phyloP scores from a whole-genome alignment of 2,888 invertebrate species.

The Eupelmus urozonus region DNA sequence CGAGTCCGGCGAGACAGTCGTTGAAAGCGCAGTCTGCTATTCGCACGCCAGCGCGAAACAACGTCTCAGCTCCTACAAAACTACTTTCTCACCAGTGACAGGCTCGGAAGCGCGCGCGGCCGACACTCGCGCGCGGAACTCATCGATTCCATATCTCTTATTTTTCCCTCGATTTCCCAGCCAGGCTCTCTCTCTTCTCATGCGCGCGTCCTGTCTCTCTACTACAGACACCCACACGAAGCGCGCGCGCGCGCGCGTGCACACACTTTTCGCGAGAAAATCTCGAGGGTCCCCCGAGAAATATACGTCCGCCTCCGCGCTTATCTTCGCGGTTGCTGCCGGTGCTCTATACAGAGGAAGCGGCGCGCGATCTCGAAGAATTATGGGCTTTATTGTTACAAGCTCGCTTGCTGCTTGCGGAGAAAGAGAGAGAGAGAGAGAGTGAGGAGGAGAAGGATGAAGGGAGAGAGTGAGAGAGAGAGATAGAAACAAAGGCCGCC shows the following conservation, averaged over 20 bases:
- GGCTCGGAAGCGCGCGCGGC: not conserved
- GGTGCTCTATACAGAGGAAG: not conserved
- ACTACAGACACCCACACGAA: not conserved
- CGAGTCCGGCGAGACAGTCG: not conserved
- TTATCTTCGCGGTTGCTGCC: slow-evolving; percentile 42
- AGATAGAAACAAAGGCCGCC: not conserved
- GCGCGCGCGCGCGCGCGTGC: not conserved
- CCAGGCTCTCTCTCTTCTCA: slow-evolving; percentile 23
- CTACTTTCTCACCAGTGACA: slow-evolving; percentile 31
- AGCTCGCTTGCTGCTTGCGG: too few relatives aligned
- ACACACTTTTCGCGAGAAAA: slow-evolving; percentile 36
- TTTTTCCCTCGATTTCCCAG: slow-evolving; percentile 25
- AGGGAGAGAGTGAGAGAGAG: too few relatives aligned
- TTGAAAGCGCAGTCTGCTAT: not conserved
- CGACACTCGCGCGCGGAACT: slow-evolving; percentile 20
- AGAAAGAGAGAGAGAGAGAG: too few relatives aligned
- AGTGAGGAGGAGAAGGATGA: too few relatives aligned
- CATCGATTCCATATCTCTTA: slow-evolving; percentile 57
- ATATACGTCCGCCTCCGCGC: slow-evolving; percentile 41
- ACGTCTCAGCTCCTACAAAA: slow-evolving; percentile 1
- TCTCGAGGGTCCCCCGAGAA: slow-evolving; percentile 54
- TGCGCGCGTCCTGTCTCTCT: slow-evolving; percentile 59
- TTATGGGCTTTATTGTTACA: slow-evolving; percentile 58
- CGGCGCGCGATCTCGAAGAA: slow-evolving; percentile 50
- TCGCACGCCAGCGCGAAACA: not conserved